Base-by-base conservation (phyloP, 2,888 invertebrate genomes). In the Plagodis dolabraria region DNA sequence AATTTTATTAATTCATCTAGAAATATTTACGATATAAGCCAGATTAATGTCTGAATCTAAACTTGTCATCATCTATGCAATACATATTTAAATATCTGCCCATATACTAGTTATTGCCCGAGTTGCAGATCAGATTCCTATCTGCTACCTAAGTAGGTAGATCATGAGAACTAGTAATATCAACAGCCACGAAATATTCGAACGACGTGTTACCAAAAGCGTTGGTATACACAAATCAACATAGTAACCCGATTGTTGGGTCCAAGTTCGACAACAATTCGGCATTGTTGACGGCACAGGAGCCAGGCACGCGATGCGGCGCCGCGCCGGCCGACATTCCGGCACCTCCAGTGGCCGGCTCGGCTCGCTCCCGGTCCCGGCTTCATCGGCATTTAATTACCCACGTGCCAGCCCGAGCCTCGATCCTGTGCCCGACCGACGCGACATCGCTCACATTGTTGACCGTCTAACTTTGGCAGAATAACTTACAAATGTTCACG, bases 361-460 rank as follows among this genome's bases (percentile, higher is more conserved):
- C 62, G 57, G 61, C 85, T 5, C 7, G 33, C 38, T 54, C 10
- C 83, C 85, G 84, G 53, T 43, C 57, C 63, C 59, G 57, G 66
- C 63, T 80, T 76, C 86, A 82, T 81, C 74, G 92, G 90, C 87
- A 92, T 92, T 92, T 92, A 92, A 92, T 92, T 92, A 92, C 85
- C 87, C 89, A 86, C 90, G 88, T 88, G 84, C 91, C 87, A 71
- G 68, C 56, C 74, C 76, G 76, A 79, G 77, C 79, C 76, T 74
- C 79, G 75, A 77, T 77, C 77, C 80, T 68, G 72, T 71, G 71
- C 74, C 77, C 79, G 76, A 70, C 72, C 81, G 72, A 76, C 70
- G 73, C 81, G 71, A 77, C 84, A 92, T 92, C 75, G 75, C 80
- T 77, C 73, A 77, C 82, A 90, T 92, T 86, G 83, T 85, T 87